Conservation (phyloP, 2,797 vertebrate species). For the Thalassophryne amazonica region DNA sequence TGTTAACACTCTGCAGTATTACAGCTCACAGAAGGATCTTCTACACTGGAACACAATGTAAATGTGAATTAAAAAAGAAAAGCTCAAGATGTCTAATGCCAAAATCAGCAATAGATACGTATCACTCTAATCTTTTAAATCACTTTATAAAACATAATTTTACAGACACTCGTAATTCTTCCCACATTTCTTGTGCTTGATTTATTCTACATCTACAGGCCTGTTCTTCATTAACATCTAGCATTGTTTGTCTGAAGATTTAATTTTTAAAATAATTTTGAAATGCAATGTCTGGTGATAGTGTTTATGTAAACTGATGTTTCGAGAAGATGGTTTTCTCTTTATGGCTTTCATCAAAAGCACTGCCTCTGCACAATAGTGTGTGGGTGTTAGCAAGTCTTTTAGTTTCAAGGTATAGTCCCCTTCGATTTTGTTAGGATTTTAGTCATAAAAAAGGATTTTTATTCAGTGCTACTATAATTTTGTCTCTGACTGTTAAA, state of each 20-base stretch:
- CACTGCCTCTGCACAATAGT: no score
- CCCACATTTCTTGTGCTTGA: neutral
- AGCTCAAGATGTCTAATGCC: conserved; percentile 3
- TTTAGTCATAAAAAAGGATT: no score
- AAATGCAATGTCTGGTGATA: no score
- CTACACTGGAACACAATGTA: conserved; percentile 10
- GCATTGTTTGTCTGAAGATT: neutral
- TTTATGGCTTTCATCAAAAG: no score
- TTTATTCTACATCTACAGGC: conserved; percentile 1
- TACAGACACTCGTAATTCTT: neutral
- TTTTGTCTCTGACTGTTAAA: no score
- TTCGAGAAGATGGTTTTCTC: no score
- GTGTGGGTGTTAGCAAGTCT: no score
- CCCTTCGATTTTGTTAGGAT: no score
- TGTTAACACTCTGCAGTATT: conserved; percentile 25
- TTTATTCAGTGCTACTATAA: no score
- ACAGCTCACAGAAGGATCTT: conserved; percentile 3
- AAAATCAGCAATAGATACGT: conserved; percentile 29
- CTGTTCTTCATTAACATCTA: neutral
- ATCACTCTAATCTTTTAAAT: conserved; percentile 13
- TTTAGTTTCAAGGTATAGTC: no score
- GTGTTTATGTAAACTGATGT: no score
- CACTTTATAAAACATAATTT: conserved; percentile 5
- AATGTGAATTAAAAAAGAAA: conserved; percentile 21
- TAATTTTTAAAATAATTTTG: no score